Evolutionary conservation across 1,140 invertebrate genomes (phyloP).

Genomic region (Dufourea novaeangliae): DNA sequence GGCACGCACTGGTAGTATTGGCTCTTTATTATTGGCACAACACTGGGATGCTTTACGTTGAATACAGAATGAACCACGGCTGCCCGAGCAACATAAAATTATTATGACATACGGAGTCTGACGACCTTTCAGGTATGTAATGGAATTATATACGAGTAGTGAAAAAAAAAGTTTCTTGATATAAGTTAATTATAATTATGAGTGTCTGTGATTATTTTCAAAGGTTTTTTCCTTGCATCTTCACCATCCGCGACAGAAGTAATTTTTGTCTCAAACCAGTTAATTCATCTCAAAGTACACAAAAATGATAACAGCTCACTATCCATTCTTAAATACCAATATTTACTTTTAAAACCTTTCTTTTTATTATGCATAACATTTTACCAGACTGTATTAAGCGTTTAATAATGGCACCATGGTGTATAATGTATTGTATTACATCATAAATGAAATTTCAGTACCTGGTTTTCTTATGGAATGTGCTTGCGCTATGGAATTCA

Average conservation of each 20-base stretch:
- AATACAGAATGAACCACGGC: conserved; percentile 91
- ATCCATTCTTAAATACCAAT: too few species aligned
- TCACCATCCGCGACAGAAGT: too few species aligned
- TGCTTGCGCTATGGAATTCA: conserved; percentile 72
- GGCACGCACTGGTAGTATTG: conserved; percentile 94
- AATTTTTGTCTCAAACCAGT: too few species aligned
- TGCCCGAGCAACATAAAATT: conserved; percentile 84
- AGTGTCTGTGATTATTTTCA: too few species aligned
- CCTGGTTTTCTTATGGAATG: conserved; percentile 73
- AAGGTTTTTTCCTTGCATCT: too few species aligned
- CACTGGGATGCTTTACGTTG: conserved; percentile 93
- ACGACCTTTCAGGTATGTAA: conserved; percentile 64
- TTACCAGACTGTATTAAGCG: too few species aligned
- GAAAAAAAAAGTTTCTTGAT: too few species aligned
- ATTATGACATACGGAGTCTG: conserved; percentile 77
- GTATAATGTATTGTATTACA: neutral
- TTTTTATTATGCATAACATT: too few species aligned
- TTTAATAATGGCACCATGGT: neutral
- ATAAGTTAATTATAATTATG: too few species aligned
- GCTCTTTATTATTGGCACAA: conserved; percentile 98
- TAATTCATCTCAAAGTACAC: too few species aligned
- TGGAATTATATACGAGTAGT: neutral
- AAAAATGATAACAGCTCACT: too few species aligned
- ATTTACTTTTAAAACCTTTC: too few species aligned
- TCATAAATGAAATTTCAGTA: conserved; percentile 32